phyloP scores from a whole-genome alignment of 2,113 vertebrate genomes.

The Ivindomyrus marchei region DNA sequence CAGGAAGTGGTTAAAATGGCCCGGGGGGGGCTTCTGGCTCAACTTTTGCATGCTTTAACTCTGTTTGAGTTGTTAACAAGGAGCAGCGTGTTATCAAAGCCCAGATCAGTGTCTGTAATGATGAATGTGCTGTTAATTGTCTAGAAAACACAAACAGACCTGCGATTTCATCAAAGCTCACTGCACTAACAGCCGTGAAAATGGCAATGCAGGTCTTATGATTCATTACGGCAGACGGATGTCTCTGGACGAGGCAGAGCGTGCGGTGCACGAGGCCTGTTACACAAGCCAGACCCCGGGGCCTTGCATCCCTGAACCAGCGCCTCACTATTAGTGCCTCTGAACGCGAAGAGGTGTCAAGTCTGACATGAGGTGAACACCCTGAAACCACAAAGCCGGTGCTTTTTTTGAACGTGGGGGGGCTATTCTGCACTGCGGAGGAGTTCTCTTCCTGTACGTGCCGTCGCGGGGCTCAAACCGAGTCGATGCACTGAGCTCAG shows the following conservation, averaged over 20 bases:
- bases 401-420: slow-evolving; percentile 40
- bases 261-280: neutral
- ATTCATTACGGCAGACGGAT: neutral
- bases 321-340: neutral
- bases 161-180: neutral
- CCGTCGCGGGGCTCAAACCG: neutral
- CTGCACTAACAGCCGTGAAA: neutral
- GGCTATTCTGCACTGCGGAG: slow-evolving; percentile 21
- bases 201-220: neutral
- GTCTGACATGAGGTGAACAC: slow-evolving; percentile 30
- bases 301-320: neutral
- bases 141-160: neutral
- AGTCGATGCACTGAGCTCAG: neutral
- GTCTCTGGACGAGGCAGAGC: neutral
- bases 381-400: slow-evolving; percentile 52
- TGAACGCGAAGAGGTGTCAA: neutral
- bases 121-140: neutral
- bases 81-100: neutral
- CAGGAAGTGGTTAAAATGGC: slow-evolving; percentile 43
- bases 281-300: neutral
- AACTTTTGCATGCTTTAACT: slow-evolving; percentile 16
- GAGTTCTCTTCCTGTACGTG: slow-evolving; percentile 15
- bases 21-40: neutral
- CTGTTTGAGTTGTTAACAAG: neutral
- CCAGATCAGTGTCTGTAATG: neutral